Percentiles rank a stretch among this genome's conserved stretches.
These are phyloP conservation scores for Microtus ochrogaster DNA, from an alignment of 2,113 vertebrate genomes.

Conservation along the genomic window DNA sequence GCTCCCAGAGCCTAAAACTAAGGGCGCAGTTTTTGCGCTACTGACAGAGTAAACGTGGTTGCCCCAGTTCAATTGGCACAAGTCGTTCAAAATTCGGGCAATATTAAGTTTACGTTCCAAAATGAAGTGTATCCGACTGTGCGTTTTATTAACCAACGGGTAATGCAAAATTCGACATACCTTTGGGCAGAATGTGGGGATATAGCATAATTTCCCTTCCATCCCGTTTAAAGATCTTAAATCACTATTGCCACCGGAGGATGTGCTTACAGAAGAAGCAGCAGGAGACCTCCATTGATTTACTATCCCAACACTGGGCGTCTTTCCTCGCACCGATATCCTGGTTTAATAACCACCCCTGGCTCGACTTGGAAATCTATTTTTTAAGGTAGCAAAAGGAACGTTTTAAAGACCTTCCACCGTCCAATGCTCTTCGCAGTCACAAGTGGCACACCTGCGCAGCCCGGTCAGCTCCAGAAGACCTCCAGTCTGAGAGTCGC, in stretches of 20 bases:
- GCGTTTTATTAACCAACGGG: slow-evolving; percentile 32
- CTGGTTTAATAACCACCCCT: not conserved
- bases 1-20: slow-evolving; percentile 57
- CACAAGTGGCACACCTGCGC: slow-evolving; percentile 81
- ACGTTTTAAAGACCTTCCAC: slow-evolving; percentile 44
- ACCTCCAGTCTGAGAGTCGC: not conserved
- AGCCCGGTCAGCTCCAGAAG: slow-evolving; percentile 66
- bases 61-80: slow-evolving; percentile 39
- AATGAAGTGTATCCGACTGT: not conserved
- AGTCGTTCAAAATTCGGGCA: slow-evolving; percentile 63
- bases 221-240: slow-evolving; percentile 78
- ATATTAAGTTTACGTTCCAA: slow-evolving; percentile 50
- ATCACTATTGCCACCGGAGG: slow-evolving; percentile 71
- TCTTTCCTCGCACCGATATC: slow-evolving; percentile 76
- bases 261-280: slow-evolving; percentile 80
- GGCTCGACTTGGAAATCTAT: slow-evolving; percentile 61
- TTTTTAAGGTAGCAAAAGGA: slow-evolving; percentile 33
- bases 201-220: slow-evolving; percentile 69
- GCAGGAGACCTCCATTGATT: slow-evolving; percentile 61
- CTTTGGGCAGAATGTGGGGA: slow-evolving; percentile 71
- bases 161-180: slow-evolving; percentile 64
- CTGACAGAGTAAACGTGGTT: slow-evolving; percentile 57
- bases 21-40: slow-evolving; percentile 64
- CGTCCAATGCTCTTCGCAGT: not conserved
- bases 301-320: slow-evolving; percentile 75